A percentile compares a stretch with the other conserved stretches of the same genome.
These are phyloP conservation scores for Xyrauchen texanus DNA, from an alignment of 2,113 vertebrate species.

Conservation along the genomic window DNA sequence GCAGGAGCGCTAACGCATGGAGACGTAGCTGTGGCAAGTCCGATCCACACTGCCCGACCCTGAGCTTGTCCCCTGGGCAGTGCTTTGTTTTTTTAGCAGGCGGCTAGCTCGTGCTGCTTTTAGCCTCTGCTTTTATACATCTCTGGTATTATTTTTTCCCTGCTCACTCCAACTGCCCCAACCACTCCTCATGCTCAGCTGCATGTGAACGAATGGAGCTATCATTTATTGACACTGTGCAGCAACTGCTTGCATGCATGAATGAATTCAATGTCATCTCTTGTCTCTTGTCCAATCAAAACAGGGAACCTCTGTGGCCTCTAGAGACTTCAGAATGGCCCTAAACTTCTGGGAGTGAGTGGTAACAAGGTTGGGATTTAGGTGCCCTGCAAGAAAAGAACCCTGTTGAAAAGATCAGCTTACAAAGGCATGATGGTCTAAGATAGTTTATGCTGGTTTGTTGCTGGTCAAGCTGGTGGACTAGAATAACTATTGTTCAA, in stretches of 20 bases:
- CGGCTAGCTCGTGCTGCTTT: conserved; percentile 76
- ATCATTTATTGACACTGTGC: conserved; percentile 40
- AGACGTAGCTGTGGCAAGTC: conserved; percentile 58
- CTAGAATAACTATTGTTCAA: too few species aligned
- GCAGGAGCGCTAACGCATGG: conserved; percentile 55
- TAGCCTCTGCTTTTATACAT: conserved; percentile 70
- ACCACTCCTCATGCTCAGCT: conserved; percentile 38
- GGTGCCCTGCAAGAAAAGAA: background rate
- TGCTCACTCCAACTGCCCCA: conserved; percentile 49
- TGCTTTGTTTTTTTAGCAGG: conserved; percentile 79
- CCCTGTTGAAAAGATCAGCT: too few species aligned
- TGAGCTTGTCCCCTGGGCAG: conserved; percentile 67
- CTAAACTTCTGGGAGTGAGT: background rate
- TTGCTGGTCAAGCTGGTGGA: too few species aligned
- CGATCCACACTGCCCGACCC: conserved; percentile 54
- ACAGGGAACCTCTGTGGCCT: conserved; percentile 6
- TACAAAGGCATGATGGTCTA: too few species aligned
- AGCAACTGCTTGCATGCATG: background rate
- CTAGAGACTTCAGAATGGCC: conserved; percentile 9
- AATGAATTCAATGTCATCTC: conserved; percentile 38
- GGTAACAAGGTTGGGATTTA: background rate
- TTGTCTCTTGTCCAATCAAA: conserved; percentile 20
- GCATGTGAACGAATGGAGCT: conserved; percentile 43
- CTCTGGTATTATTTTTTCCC: conserved; percentile 73
- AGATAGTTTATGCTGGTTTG: too few species aligned